Conservation (phyloP, 2,113 vertebrate genomes). For the Nycticorax nycticorax region DNA sequence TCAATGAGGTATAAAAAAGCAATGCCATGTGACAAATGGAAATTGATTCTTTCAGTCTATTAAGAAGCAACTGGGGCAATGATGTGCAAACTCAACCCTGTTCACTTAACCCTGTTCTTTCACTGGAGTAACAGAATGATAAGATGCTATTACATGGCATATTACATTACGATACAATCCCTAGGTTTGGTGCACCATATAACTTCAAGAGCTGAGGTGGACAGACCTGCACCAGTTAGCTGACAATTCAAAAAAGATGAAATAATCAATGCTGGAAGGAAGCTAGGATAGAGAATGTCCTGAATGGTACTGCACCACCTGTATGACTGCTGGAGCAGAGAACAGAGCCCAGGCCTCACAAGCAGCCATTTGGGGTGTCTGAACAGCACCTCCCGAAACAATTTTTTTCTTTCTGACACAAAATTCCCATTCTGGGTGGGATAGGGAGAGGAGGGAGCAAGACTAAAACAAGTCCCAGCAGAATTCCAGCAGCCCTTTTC, state of each 20-base stretch:
- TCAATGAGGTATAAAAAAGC: not conserved
- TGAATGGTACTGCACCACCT: not conserved
- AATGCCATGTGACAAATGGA: not conserved
- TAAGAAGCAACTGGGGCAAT: not conserved
- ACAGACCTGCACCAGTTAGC: not conserved
- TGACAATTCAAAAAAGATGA: not conserved
- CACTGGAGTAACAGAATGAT: not conserved
- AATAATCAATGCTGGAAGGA: not conserved
- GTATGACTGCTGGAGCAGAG: not conserved
- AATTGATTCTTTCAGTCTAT: slow-evolving; percentile 19
- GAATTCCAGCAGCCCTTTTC: not conserved
- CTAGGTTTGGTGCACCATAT: not conserved
- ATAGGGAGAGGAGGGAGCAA: not conserved
- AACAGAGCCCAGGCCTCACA: not conserved
- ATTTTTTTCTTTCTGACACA: not conserved
- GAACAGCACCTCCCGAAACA: not conserved
- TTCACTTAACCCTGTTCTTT: not conserved
- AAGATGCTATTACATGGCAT: not conserved
- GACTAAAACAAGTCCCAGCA: not conserved
- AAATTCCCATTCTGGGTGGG: not conserved
- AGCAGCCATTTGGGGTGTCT: not conserved
- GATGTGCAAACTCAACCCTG: not conserved
- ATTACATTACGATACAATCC: not conserved
- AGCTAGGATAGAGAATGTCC: not conserved
- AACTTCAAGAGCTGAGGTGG: not conserved